Conservation (phyloP, 2,888 invertebrate species). For the Dasysyrphus albostriatus region DNA sequence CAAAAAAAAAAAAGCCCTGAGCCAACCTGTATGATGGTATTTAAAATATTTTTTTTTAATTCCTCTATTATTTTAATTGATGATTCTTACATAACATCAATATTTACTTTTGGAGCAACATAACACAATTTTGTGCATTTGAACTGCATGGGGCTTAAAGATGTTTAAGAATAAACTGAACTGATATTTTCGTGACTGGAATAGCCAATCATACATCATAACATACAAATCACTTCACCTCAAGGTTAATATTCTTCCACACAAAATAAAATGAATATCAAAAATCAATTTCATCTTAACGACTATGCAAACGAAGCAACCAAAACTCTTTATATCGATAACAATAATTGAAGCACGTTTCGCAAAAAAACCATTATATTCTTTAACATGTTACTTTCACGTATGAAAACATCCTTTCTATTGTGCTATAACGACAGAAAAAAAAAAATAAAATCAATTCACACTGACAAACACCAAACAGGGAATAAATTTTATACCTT, state of each 20-base stretch:
- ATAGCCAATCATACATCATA: background rate
- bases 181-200: background rate
- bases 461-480: conserved; percentile 60
- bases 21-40: too few species aligned
- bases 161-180: too few species aligned
- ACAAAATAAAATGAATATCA: conserved; percentile 1
- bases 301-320: conserved; percentile 15
- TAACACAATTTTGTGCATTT: too few species aligned
- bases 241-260: background rate
- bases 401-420: background rate
- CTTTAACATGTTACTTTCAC: background rate
- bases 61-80: too few species aligned
- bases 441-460: conserved; percentile 27
- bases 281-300: conserved; percentile 20
- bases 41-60: too few species aligned
- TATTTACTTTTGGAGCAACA: too few species aligned
- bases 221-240: background rate
- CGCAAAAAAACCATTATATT: background rate
- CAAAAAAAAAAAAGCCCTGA: too few species aligned
- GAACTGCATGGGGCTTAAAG: too few species aligned
- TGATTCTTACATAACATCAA: too few species aligned
- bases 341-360: conserved; percentile 27
- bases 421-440: background rate
- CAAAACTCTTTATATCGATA: conserved; percentile 7
- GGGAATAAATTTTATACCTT: conserved; percentile 48